These are phyloP conservation scores for Eunapius fragilis DNA, from an alignment of 37 sponge, comb jelly and placozoan species.

Conservation along the genomic window DNA sequence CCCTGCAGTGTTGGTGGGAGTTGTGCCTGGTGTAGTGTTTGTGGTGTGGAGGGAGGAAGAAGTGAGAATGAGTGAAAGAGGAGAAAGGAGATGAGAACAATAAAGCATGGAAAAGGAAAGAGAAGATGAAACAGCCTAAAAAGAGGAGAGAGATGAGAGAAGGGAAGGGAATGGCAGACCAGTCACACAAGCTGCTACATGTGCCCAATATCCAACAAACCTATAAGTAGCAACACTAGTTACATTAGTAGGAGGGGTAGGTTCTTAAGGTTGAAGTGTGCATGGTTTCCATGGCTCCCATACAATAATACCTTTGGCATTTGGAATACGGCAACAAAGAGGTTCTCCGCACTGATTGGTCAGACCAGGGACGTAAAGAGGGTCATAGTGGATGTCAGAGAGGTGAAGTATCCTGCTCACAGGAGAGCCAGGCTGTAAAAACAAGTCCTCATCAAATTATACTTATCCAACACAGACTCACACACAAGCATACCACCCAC, in stretches of 20 bases:
- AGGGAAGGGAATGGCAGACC: no score
- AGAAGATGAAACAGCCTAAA: no score
- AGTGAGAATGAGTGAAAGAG: not conserved
- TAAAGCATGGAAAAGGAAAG: no score
- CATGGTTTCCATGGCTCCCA: not conserved
- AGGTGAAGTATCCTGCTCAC: conserved; percentile 49
- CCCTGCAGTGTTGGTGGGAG: conserved; percentile 65
- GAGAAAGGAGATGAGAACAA: not conserved
- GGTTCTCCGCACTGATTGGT: conserved; percentile 79
- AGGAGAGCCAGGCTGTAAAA: not conserved
- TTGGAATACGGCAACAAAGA: conserved; percentile 71
- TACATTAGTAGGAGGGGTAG: no score
- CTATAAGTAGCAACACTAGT: no score
- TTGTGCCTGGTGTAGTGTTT: not conserved
- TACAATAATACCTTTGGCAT: not conserved
- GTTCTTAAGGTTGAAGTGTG: no score
- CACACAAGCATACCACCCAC: no score
- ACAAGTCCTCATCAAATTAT: not conserved
- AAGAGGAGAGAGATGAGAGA: no score
- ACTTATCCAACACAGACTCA: no score
- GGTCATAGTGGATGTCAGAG: conserved; percentile 76
- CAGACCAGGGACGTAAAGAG: conserved; percentile 51
- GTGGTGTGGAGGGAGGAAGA: not conserved
- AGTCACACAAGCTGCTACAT: no score
- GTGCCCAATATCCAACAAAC: no score